Percentiles rank a stretch among this genome's conserved stretches.
phyloP scores from a whole-genome alignment of 2,797 vertebrate species.

The Astyanax mexicanus region DNA sequence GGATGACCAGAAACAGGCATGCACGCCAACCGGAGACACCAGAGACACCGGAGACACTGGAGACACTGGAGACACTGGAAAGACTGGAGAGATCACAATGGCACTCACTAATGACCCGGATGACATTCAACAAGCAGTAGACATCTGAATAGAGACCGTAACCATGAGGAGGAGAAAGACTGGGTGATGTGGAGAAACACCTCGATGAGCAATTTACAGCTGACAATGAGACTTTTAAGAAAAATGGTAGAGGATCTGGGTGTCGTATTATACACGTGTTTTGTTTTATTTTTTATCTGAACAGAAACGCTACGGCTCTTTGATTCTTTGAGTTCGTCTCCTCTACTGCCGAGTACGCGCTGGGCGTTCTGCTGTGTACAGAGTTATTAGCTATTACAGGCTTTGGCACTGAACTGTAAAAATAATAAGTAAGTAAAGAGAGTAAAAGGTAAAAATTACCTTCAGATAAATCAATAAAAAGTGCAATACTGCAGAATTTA shows the following conservation, averaged over 20 bases:
- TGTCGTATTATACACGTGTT: slow-evolving; percentile 49
- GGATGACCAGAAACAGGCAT: slow-evolving; percentile 41
- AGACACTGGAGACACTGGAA: too few species aligned
- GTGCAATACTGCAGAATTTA: slow-evolving; percentile 56
- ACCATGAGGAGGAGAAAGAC: slow-evolving; percentile 32
- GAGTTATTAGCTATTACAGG: slow-evolving; percentile 53
- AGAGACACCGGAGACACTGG: too few species aligned
- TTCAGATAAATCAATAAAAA: slow-evolving; percentile 46
- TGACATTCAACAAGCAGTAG: slow-evolving; percentile 52
- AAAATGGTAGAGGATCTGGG: slow-evolving; percentile 37
- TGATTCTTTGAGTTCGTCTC: slow-evolving; percentile 51
- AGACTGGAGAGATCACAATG: slow-evolving; percentile 52
- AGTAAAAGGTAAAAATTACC: slow-evolving; percentile 33
- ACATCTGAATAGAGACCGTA: slow-evolving; percentile 36
- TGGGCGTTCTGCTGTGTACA: slow-evolving; percentile 46
- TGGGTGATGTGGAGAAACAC: slow-evolving; percentile 38
- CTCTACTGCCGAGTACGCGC: slow-evolving; percentile 56
- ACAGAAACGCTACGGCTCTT: slow-evolving; percentile 64
- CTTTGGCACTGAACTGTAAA: slow-evolving; percentile 67
- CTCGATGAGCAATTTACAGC: slow-evolving; percentile 58
- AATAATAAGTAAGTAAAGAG: slow-evolving; percentile 28
- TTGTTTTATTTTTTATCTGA: too few species aligned
- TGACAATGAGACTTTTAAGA: slow-evolving; percentile 43
- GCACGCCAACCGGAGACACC: slow-evolving; percentile 58
- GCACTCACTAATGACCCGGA: slow-evolving; percentile 45